Evolutionary conservation across 23 tunicate species (phyloP).

Genomic region (Styela plicata): DNA sequence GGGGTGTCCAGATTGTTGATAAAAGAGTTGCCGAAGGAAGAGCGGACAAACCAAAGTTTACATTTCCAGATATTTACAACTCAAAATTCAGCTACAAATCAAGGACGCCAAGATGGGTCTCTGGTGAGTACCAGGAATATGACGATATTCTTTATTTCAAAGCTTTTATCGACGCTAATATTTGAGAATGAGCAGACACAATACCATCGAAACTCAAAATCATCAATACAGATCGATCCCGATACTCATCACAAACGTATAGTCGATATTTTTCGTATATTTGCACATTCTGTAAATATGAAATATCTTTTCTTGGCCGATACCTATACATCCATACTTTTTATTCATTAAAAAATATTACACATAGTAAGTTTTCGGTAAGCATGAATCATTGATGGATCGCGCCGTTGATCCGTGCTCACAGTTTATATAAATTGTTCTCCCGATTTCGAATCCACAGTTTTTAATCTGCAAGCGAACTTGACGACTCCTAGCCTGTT

Average conservation of each 20-base stretch:
- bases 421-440: background rate
- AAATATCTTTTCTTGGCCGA: too few relatives aligned
- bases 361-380: too few relatives aligned
- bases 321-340: too few relatives aligned
- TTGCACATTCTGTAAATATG: background rate
- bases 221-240: background rate
- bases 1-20: background rate
- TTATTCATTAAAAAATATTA: too few relatives aligned
- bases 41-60: slow-evolving; percentile 24
- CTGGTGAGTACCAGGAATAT: slow-evolving; percentile 16
- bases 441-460: slow-evolving; percentile 25
- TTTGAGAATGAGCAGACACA: too few relatives aligned
- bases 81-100: slow-evolving; percentile 45
- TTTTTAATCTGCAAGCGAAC: background rate
- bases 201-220: background rate
- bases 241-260: too few relatives aligned
- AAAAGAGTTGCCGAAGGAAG: background rate
- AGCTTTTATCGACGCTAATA: too few relatives aligned
- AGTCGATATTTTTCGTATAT: too few relatives aligned
- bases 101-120: slow-evolving; percentile 46
- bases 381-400: too few relatives aligned
- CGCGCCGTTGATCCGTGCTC: too few relatives aligned
- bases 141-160: background rate
- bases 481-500: slow-evolving; percentile 4
- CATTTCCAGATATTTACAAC: slow-evolving; percentile 43